Conservation (phyloP, 1,140 invertebrate genomes). For the Papilio glaucus region DNA sequence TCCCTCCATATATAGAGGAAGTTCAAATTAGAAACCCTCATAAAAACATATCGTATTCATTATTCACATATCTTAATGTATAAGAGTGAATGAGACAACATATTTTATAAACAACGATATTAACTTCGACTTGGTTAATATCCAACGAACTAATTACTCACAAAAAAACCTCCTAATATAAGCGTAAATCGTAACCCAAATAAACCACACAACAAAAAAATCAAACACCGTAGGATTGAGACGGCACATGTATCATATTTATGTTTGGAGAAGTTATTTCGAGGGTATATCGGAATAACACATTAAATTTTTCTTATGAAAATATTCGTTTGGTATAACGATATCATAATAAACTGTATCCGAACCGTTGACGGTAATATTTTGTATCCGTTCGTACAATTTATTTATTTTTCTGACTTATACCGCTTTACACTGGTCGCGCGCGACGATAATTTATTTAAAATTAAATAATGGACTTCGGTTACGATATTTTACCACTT, state of each 20-base stretch:
- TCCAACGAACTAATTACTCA: conserved; percentile 54
- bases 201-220: conserved; percentile 59
- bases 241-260: conserved; percentile 76
- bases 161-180: conserved; percentile 52
- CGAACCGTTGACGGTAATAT: conserved; percentile 41
- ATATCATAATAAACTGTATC: conserved; percentile 68
- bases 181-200: conserved; percentile 58
- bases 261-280: conserved; percentile 72
- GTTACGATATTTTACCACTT: neutral
- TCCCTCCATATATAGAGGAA: too few relatives aligned
- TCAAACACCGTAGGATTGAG: conserved; percentile 65
- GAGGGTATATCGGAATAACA: conserved; percentile 63
- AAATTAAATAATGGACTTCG: neutral
- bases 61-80: too few relatives aligned
- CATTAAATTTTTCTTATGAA: conserved; percentile 57
- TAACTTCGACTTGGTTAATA: conserved; percentile 42
- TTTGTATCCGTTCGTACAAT: conserved; percentile 46
- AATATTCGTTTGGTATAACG: conserved; percentile 62
- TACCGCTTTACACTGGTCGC: conserved; percentile 36
- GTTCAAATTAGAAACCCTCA: too few relatives aligned
- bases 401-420: conserved; percentile 55
- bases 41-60: too few relatives aligned
- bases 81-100: too few relatives aligned
- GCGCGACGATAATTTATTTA: neutral
- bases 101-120: conserved; percentile 4